Evolutionary conservation across 2,113 vertebrate species (phyloP).

Genomic region (Capreolus pygargus): DNA sequence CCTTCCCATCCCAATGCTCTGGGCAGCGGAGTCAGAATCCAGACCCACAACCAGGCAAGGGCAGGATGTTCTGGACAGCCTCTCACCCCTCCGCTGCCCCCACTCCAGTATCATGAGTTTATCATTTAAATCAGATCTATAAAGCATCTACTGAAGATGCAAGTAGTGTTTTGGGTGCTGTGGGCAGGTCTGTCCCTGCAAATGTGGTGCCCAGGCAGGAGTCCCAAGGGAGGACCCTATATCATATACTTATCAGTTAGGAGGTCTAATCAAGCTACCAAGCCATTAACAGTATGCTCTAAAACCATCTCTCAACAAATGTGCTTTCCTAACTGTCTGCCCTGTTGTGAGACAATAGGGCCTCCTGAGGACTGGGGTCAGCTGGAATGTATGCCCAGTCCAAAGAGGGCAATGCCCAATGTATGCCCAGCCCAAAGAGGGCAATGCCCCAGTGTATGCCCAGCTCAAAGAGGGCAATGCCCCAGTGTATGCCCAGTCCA

Average conservation of each 20-base stretch:
- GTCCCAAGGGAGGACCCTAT: neutral
- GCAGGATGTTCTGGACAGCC: neutral
- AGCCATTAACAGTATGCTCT: no score
- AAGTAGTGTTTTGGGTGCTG: neutral
- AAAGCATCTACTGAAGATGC: neutral
- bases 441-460: no score
- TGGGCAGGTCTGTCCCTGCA: neutral
- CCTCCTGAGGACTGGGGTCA: neutral
- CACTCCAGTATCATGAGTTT: rapidly evolving
- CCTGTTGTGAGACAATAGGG: neutral
- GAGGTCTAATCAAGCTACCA: neutral
- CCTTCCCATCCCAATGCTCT: neutral
- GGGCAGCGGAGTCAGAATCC: neutral
- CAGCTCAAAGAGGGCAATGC: neutral
- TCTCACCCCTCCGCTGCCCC: no score
- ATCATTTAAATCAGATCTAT: neutral
- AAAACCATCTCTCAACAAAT: neutral
- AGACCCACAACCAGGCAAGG: neutral
- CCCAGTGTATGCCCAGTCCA: neutral
- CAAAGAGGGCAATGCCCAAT: neutral
- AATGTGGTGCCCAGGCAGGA: neutral
- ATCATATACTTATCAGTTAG: neutral
- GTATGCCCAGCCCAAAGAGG: no score
- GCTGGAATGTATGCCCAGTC: no score
- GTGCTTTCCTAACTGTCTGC: neutral